Percentiles rank a stretch among this genome's conserved stretches.
Conservation (phyloP, 2,888 invertebrate genomes). For the Drosophila mercatorum region DNA sequence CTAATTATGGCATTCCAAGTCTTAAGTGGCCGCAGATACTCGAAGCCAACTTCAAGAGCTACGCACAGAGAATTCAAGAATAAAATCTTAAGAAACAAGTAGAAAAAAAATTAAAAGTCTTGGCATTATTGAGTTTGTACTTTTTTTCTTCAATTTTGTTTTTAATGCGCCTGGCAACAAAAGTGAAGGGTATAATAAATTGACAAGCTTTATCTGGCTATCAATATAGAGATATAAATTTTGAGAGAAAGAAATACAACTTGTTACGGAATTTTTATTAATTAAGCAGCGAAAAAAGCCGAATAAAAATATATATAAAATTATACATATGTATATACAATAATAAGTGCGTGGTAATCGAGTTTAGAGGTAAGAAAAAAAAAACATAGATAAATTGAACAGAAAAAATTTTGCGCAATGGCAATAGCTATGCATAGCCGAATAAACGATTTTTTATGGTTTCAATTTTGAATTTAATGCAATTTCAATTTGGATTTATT, state of each 20-base stretch:
- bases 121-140: constrained; percentile 8
- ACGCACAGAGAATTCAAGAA: constrained; percentile 52
- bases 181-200: constrained; percentile 42
- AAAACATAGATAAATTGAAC: constrained; percentile 2
- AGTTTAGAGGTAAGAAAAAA: constrained; percentile 21
- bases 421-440: constrained; percentile 61
- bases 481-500: constrained; percentile 58
- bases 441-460: constrained; percentile 68
- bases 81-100: constrained; percentile 16
- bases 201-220: constrained; percentile 31
- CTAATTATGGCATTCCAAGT: constrained; percentile 32
- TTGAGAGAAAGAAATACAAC: constrained; percentile 21
- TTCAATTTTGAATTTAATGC: constrained; percentile 57
- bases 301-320: not conserved
- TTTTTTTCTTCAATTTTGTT: not conserved
- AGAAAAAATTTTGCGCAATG: constrained; percentile 23
- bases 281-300: constrained; percentile 34
- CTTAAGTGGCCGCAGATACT: constrained; percentile 15
- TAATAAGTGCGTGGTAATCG: constrained; percentile 46
- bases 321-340: not conserved
- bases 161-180: constrained; percentile 23
- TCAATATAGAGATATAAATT: constrained; percentile 29
- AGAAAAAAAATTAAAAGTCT: constrained; percentile 5
- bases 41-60: constrained; percentile 22
- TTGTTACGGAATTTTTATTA: constrained; percentile 48